These are phyloP conservation scores for Lasiommata megera DNA, from an alignment of 2,888 invertebrate species.

Conservation along the genomic window DNA sequence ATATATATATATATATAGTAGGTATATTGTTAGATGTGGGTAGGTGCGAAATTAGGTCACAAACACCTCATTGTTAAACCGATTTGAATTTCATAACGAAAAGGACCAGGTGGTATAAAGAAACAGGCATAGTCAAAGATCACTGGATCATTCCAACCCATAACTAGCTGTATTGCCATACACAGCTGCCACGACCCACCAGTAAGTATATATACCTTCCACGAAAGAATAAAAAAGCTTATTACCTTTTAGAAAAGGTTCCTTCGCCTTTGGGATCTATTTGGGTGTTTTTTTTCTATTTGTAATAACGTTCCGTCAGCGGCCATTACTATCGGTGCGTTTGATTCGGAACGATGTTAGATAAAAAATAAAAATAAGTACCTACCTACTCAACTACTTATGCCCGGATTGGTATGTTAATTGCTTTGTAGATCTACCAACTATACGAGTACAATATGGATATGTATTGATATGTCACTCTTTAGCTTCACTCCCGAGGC, in stretches of 20 bases:
- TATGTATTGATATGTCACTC: too few relatives aligned
- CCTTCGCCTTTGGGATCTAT: slow-evolving; percentile 50
- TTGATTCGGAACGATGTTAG: slow-evolving; percentile 49
- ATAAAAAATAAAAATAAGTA: slow-evolving; percentile 50
- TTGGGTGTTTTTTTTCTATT: slow-evolving; percentile 31
- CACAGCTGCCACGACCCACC: slow-evolving; percentile 59
- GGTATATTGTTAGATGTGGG: too few relatives aligned
- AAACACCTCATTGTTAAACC: neutral
- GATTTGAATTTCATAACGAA: neutral
- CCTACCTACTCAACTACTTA: slow-evolving; percentile 35
- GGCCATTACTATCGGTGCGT: slow-evolving; percentile 64
- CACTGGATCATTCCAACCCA: slow-evolving; percentile 37
- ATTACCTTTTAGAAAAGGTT: slow-evolving; percentile 69
- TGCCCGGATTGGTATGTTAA: slow-evolving; percentile 40
- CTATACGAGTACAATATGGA: slow-evolving; percentile 5
- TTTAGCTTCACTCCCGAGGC: too few relatives aligned
- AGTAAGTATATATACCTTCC: slow-evolving; percentile 57
- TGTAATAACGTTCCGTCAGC: slow-evolving; percentile 53
- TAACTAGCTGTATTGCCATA: slow-evolving; percentile 60
- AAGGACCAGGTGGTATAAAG: slow-evolving; percentile 47
- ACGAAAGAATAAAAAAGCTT: slow-evolving; percentile 60
- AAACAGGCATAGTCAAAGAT: slow-evolving; percentile 32
- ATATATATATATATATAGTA: too few relatives aligned
- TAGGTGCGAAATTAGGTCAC: neutral
- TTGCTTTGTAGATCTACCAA: slow-evolving; percentile 33